phyloP scores from a whole-genome alignment of 2,113 vertebrate genomes.

The Eupsittula cactorum region DNA sequence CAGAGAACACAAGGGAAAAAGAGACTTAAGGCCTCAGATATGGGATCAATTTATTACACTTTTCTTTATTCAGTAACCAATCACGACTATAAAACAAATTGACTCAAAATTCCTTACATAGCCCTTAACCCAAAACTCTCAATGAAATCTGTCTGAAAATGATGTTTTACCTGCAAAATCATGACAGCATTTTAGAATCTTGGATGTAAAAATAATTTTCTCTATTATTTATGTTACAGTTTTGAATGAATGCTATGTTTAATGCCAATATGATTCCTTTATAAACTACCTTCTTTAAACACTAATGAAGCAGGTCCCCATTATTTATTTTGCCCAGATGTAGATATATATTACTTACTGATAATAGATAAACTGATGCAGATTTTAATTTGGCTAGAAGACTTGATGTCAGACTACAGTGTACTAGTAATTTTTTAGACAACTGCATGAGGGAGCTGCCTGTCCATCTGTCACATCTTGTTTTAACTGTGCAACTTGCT shows the following conservation, averaged over 20 bases:
- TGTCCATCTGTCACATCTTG: not conserved
- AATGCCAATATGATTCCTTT: not conserved
- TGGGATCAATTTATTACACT: not conserved
- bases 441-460: not conserved
- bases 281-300: not conserved
- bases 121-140: not conserved
- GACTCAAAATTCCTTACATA: not conserved
- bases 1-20: not conserved
- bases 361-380: not conserved
- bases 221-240: not conserved
- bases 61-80: not conserved
- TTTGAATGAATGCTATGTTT: not conserved
- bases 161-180: not conserved
- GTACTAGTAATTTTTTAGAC: not conserved
- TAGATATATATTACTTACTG: not conserved
- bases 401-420: not conserved
- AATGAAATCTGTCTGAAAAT: not conserved
- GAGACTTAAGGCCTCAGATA: not conserved
- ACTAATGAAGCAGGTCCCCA: not conserved
- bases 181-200: not conserved
- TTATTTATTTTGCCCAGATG: not conserved
- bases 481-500: not conserved
- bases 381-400: not conserved
- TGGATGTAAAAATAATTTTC: not conserved
- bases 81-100: not conserved